phyloP scores from a whole-genome alignment of 2,113 vertebrate species.

The human region GRCh38 chr5:167040501-167041000 shows the following conservation, averaged over 20 bases:
- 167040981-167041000: constrained; percentile 59
- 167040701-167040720: constrained; percentile 35
- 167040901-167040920: constrained; percentile 72
- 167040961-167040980: constrained; percentile 69
- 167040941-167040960: constrained; percentile 55
- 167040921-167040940: constrained; percentile 65
- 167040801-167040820: constrained; percentile 71
- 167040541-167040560: background rate
- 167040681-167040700: background rate
- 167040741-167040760: background rate
- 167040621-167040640: background rate
- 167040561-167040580: background rate
- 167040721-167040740: background rate
- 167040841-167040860: constrained; percentile 45
- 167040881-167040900: constrained; percentile 55
- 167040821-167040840: constrained; percentile 63
- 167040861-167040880: constrained; percentile 72
- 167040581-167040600: background rate
- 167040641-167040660: background rate
- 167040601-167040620: background rate
- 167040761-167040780: constrained; percentile 10
- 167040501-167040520: background rate
- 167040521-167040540: background rate
- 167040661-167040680: background rate
- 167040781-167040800: constrained; percentile 64